Conservation (phyloP, 1,140 invertebrate genomes). For the Trichonephila clavipes region DNA sequence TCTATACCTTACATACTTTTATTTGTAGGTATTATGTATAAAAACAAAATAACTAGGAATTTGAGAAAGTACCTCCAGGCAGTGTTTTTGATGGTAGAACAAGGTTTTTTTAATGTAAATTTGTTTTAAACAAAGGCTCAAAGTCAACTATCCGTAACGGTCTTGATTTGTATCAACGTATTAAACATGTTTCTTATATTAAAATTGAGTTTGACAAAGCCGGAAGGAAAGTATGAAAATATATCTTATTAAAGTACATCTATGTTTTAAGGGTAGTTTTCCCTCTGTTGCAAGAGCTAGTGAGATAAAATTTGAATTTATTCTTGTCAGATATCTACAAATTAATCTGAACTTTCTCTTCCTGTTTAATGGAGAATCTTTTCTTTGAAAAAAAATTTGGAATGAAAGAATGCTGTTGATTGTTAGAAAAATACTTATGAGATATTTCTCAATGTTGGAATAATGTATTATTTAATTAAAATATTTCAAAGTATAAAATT, state of each 20-base stretch:
- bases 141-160: constrained; percentile 3
- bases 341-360: neutral
- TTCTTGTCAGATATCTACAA: neutral
- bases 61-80: neutral
- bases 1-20: too few relatives aligned
- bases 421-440: too few relatives aligned
- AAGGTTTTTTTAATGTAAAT: neutral
- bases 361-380: too few relatives aligned
- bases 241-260: neutral
- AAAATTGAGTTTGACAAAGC: neutral
- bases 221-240: neutral
- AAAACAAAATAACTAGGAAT: neutral
- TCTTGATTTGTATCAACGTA: neutral
- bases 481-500: too few relatives aligned
- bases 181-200: neutral
- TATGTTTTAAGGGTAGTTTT: neutral
- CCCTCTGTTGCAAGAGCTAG: neutral
- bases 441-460: too few relatives aligned
- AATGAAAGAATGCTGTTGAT: too few relatives aligned
- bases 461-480: too few relatives aligned
- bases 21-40: too few relatives aligned
- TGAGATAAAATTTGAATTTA: neutral
- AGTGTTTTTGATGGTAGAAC: neutral
- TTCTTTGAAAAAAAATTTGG: too few relatives aligned
- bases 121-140: neutral